Base-by-base conservation (phyloP, 2,113 vertebrate genomes). In the Apodemus speciosus region DNA sequence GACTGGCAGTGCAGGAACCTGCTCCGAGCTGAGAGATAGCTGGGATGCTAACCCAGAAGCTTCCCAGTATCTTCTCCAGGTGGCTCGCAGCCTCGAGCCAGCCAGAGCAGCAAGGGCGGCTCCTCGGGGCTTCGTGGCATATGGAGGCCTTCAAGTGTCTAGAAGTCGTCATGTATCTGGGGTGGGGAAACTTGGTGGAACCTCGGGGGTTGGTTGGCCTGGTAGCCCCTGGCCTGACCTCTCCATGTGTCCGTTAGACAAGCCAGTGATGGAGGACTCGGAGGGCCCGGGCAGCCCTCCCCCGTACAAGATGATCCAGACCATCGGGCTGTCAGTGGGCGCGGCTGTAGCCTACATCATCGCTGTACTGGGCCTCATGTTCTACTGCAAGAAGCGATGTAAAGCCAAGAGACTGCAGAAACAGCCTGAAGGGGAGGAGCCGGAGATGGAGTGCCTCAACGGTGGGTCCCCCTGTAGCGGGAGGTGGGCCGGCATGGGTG, bases 221-320 rank as follows among this genome's bases (percentile, higher is more conserved):
- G 21, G 58, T 7, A 0, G 20, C 32, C 60, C 40, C 75, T 43
- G 25, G 58, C 60, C 53, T 69, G 30, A 73, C 72, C 38, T 35
- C 32, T 94, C 11, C 56, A 1, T 97, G 35, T 97, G 40, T 46
- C 46, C 94, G 84, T 73, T 98, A 99, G 99, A 99, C 58, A 99
- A 99, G 94, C 99, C 99, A 0, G 30, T 96, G 69, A 96, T 68
- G 0, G 94, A 96, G 15, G 91, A 81, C 23, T 96, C 97, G 0
- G 97, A 97, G 0, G 97, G 96, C 0, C 97, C 96, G 0, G 98
- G 98, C 16, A 99, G 98, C 94, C 98, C 98, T 94, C 99, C 99
- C 0, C 99, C 99, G 1, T 99, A 99, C 94, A 99, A 99, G 98
- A 99, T 99, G 99, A 99, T 99, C 98, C 99, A 99, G 98, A 99